Percentiles rank a stretch among this genome's conserved stretches.
Conservation (phyloP, 1,140 invertebrate genomes). For the Diorhabda carinulata region DNA sequence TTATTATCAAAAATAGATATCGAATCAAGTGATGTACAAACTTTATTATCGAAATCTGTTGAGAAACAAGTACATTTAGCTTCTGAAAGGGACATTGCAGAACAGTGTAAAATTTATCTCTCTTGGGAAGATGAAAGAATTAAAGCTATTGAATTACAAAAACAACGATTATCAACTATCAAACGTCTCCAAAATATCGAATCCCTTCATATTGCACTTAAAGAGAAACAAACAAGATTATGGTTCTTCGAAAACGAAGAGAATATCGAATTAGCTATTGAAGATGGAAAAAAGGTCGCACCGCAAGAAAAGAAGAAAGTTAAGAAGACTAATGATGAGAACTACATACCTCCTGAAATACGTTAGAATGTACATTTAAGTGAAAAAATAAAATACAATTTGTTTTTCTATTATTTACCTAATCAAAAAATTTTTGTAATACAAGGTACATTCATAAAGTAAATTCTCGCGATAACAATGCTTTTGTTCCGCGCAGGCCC, state of each 20-base stretch:
- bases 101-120: conserved; percentile 57
- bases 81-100: conserved; percentile 54
- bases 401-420: too few relatives aligned
- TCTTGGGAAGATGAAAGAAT: conserved; percentile 58
- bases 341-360: conserved; percentile 67
- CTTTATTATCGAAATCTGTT: conserved; percentile 52
- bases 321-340: conserved; percentile 50
- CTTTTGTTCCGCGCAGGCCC: too few relatives aligned
- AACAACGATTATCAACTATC: conserved; percentile 52
- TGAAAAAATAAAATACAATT: too few relatives aligned
- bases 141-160: conserved; percentile 56
- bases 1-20: conserved; percentile 29
- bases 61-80: conserved; percentile 50
- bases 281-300: conserved; percentile 50
- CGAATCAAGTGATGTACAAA: conserved; percentile 43
- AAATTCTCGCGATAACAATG: too few relatives aligned
- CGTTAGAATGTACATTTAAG: too few relatives aligned
- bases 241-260: conserved; percentile 75
- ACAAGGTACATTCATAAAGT: too few relatives aligned
- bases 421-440: too few relatives aligned
- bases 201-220: conserved; percentile 56
- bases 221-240: conserved; percentile 60
- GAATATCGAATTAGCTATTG: conserved; percentile 67
- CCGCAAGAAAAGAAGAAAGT: conserved; percentile 48
- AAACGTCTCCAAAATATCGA: conserved; percentile 57